Evolutionary conservation across 2,797 vertebrate genomes (phyloP).

Genomic region (Brachyrhaphis roseni): DNA sequence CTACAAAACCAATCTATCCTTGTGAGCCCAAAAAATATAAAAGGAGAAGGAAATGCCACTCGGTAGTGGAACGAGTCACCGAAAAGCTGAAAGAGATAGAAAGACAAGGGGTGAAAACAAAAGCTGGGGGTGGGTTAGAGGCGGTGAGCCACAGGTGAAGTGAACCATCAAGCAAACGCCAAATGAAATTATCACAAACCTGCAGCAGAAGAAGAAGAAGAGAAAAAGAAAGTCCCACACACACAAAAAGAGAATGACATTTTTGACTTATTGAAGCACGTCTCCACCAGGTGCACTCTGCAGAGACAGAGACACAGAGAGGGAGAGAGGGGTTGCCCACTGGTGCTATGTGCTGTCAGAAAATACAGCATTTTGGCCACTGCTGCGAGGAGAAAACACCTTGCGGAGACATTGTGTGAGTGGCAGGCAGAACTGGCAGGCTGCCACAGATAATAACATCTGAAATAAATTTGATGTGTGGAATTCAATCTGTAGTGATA

Average conservation of each 20-base stretch:
- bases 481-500: slow-evolving; percentile 81
- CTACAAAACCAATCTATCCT: slow-evolving; percentile 72
- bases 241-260: slow-evolving; percentile 22
- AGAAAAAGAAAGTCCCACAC: slow-evolving; percentile 1
- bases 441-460: slow-evolving; percentile 82
- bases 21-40: slow-evolving; percentile 55
- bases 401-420: slow-evolving; percentile 73
- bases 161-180: slow-evolving; percentile 21
- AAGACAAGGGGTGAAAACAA: slow-evolving; percentile 32
- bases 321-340: slow-evolving; percentile 22
- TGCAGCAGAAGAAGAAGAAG: background rate
- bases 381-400: slow-evolving; percentile 65
- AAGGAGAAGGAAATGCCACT: slow-evolving; percentile 60
- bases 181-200: slow-evolving; percentile 24
- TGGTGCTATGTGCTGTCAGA: slow-evolving; percentile 40
- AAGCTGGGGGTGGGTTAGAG: slow-evolving; percentile 31
- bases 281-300: slow-evolving; percentile 33
- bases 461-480: slow-evolving; percentile 83
- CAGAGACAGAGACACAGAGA: slow-evolving; percentile 7
- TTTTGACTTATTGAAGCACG: slow-evolving; percentile 44
- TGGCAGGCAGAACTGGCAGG: slow-evolving; percentile 79
- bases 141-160: slow-evolving; percentile 22
- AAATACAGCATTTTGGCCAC: slow-evolving; percentile 56
- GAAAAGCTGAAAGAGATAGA: slow-evolving; percentile 26
- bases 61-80: slow-evolving; percentile 52